phyloP scores from a whole-genome alignment of 2,888 invertebrate genomes.

The Pediacus dermestoides region DNA sequence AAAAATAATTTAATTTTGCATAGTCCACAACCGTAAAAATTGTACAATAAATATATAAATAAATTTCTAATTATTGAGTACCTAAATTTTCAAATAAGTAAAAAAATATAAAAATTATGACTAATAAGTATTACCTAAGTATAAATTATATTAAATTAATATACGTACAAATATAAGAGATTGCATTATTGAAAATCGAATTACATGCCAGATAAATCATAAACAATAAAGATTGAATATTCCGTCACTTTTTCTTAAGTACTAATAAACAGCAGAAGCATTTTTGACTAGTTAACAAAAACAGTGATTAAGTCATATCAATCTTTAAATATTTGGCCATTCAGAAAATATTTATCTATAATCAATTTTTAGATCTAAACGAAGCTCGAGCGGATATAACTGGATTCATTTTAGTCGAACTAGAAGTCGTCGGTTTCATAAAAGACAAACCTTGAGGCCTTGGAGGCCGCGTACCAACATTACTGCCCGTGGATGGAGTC shows the following conservation, averaged over 20 bases:
- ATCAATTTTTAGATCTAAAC: slow-evolving; percentile 29
- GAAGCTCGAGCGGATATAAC: slow-evolving; percentile 17
- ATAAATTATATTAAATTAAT: too few species aligned
- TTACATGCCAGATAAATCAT: too few species aligned
- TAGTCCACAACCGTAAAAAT: too few species aligned
- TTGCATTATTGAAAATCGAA: too few species aligned
- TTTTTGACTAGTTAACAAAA: slow-evolving; percentile 32
- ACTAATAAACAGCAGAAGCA: slow-evolving; percentile 24
- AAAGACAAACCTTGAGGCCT: slow-evolving; percentile 55
- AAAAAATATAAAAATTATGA: too few species aligned
- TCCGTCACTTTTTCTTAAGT: slow-evolving; percentile 15
- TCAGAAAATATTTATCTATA: neutral
- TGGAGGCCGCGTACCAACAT: slow-evolving; percentile 32
- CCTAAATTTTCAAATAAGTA: too few species aligned
- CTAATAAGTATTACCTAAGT: too few species aligned
- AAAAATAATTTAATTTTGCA: too few species aligned
- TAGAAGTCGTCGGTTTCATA: slow-evolving; percentile 85
- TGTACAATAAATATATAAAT: too few species aligned
- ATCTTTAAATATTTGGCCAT: slow-evolving; percentile 1
- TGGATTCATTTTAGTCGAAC: slow-evolving; percentile 60
- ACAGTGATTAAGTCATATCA: slow-evolving; percentile 10
- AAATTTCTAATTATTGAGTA: too few species aligned
- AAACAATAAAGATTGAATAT: slow-evolving; percentile 9
- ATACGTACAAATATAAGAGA: too few species aligned
- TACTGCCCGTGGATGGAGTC: slow-evolving; percentile 53